These are phyloP conservation scores for Chlorodrepanis virens DNA, from an alignment of 2,113 vertebrate species.

Conservation along the genomic window DNA sequence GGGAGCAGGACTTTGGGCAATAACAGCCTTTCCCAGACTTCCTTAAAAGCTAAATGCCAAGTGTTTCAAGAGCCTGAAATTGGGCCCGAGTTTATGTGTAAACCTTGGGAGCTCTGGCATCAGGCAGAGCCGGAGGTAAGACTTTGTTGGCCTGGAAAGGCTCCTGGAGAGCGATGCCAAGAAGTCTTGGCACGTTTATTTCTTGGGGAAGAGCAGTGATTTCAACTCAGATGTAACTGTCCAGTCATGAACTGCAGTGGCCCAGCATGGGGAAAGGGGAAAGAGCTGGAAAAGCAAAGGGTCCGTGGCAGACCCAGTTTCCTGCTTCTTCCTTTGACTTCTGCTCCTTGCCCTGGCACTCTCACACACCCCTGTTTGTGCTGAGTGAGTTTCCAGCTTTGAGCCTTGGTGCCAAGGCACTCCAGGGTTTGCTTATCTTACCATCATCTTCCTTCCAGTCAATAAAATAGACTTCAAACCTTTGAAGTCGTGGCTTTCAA, in stretches of 20 bases:
- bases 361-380: neutral
- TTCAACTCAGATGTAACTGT: neutral
- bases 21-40: neutral
- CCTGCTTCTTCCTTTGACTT: neutral
- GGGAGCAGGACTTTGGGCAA: neutral
- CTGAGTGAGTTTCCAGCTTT: neutral
- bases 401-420: neutral
- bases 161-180: neutral
- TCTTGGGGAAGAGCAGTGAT: neutral
- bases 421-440: slow-evolving; percentile 29
- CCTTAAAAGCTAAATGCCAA: neutral
- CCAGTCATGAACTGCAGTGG: neutral
- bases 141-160: neutral
- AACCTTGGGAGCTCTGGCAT: neutral
- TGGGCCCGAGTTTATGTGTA: neutral
- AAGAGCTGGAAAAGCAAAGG: neutral
- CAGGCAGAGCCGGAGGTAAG: neutral
- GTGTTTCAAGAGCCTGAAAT: neutral
- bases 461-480: neutral
- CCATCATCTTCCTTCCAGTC: slow-evolving; percentile 54
- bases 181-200: neutral
- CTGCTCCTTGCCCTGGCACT: neutral
- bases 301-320: neutral
- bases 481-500: slow-evolving; percentile 27
- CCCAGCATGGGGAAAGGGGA: neutral